Base-by-base conservation (phyloP, 1,140 invertebrate genomes). In the Homalodisca vitripennis region DNA sequence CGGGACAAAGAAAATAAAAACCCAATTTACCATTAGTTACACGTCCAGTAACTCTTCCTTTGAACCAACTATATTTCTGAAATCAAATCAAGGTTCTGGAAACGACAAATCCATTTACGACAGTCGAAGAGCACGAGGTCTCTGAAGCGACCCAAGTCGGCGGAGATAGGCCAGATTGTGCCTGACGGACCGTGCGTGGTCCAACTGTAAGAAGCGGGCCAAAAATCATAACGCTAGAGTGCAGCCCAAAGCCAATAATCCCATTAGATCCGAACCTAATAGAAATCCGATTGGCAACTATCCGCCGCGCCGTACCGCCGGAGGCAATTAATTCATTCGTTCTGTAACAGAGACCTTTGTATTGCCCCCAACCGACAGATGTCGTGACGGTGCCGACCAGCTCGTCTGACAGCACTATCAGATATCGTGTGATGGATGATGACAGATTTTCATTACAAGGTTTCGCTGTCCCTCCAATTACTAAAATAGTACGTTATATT, bases 241-340 rank as follows among this genome's bases (percentile, higher is more conserved):
- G 48, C 6, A 51, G 6, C 17, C 48, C 3, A 12, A 20, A 51
- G 48, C 48, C 48, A 51, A 51, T 51, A 51, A 51, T 51, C 48
- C 48, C 48, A 51, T 51, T 51, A 51, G 48, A 22, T 51, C n/a
- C n/a, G 48, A 20, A 10, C 48, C 48, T 20, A 20, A 51, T 17
- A 51, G 48, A 51, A 51, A 51, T 51, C 48, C 14, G 48, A 51
- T 51, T 51, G 48, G 14, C 22, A 51, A 51, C 48, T 51, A 22
- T n/a, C n/a, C n/a, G 6, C 34, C 6, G 17, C 17, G 34, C 6
- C 48, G 48, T 14, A 3, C n/a, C 48, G 14, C 22, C n/a, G 48
- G 48, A 51, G 22, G 14, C 48, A 51, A 51, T 51, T 51, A 6
- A 51, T 51, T 51, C 6, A 51, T 41, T 51, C 48, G 48, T 22